These are phyloP conservation scores for Parasteatoda lunata DNA, from an alignment of 2,888 invertebrate species.

Conservation along the genomic window DNA sequence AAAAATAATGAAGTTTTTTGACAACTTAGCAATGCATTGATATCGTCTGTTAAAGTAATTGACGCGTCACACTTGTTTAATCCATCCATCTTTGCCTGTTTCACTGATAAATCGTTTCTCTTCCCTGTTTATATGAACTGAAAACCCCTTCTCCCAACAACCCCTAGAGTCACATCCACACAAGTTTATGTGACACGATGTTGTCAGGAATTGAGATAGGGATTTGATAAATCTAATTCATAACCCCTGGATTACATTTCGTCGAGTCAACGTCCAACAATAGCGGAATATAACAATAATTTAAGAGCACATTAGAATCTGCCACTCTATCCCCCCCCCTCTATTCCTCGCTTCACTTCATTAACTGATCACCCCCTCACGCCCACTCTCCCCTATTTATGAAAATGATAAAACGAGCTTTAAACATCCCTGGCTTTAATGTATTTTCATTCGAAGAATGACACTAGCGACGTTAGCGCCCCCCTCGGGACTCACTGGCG, in stretches of 20 bases:
- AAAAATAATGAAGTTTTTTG: too few relatives aligned
- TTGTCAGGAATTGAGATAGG: background rate
- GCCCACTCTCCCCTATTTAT: slow-evolving; percentile 30
- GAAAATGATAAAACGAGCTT: slow-evolving; percentile 64
- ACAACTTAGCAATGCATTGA: too few relatives aligned
- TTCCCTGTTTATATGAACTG: background rate
- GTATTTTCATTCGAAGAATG: slow-evolving; percentile 49
- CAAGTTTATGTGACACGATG: background rate
- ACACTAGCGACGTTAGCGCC: slow-evolving; percentile 20
- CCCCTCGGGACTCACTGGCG: slow-evolving; percentile 5
- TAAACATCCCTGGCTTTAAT: slow-evolving; percentile 52
- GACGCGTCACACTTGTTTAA: too few relatives aligned
- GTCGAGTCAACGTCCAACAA: slow-evolving; percentile 15
- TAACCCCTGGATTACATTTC: slow-evolving; percentile 28
- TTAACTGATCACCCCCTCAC: slow-evolving; percentile 21
- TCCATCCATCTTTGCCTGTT: too few relatives aligned
- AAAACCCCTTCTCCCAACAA: background rate
- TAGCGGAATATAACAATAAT: slow-evolving; percentile 20
- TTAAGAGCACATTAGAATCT: slow-evolving; percentile 29
- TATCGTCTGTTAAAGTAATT: too few relatives aligned
- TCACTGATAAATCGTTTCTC: too few relatives aligned
- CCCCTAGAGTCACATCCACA: background rate
- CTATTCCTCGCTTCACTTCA: slow-evolving; percentile 27
- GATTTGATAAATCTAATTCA: slow-evolving; percentile 43
- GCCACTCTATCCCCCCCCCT: slow-evolving; percentile 17